Evolutionary conservation across 2,888 invertebrate species (phyloP).

Genomic region (Andrena praecox): DNA sequence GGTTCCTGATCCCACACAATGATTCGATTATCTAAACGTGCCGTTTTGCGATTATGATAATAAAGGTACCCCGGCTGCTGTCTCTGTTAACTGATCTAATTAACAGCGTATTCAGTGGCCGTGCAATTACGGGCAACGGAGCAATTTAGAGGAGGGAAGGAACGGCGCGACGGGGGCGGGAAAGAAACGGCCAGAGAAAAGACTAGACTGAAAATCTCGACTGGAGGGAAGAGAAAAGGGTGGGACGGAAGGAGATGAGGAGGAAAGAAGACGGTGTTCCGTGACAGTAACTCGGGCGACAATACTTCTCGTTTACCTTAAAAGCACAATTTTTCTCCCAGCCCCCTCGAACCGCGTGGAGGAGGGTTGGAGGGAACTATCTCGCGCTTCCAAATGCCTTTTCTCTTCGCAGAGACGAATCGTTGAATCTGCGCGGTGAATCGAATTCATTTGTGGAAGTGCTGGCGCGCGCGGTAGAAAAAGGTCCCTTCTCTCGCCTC

Average conservation of each 20-base stretch:
- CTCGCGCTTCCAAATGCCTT: constrained; percentile 47
- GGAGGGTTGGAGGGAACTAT: constrained; percentile 16
- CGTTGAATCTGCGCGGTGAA: constrained; percentile 55
- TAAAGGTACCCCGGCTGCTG: too few species aligned
- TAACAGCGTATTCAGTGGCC: not conserved
- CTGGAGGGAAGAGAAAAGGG: not conserved
- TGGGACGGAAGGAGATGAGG: not conserved
- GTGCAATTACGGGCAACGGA: not conserved
- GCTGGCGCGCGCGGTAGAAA: constrained; percentile 30
- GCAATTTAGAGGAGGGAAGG: not conserved
- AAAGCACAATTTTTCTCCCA: constrained; percentile 61
- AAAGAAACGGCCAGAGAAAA: not conserved
- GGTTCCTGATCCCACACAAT: too few species aligned
- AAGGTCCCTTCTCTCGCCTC: constrained; percentile 3
- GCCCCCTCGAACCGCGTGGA: constrained; percentile 18
- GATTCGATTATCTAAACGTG: too few species aligned
- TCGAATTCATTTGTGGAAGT: constrained; percentile 65
- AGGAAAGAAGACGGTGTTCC: constrained; percentile 20
- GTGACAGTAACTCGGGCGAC: constrained; percentile 49
- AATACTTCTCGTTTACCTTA: constrained; percentile 63
- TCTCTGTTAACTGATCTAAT: not conserved
- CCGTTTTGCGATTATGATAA: too few species aligned
- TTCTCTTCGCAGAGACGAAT: constrained; percentile 31
- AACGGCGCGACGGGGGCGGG: not conserved
- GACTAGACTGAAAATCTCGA: not conserved